A percentile compares a stretch with the other conserved stretches of the same genome.
These are phyloP conservation scores for Hermetia illucens DNA, from an alignment of 1,140 invertebrate genomes.

Conservation along the genomic window DNA sequence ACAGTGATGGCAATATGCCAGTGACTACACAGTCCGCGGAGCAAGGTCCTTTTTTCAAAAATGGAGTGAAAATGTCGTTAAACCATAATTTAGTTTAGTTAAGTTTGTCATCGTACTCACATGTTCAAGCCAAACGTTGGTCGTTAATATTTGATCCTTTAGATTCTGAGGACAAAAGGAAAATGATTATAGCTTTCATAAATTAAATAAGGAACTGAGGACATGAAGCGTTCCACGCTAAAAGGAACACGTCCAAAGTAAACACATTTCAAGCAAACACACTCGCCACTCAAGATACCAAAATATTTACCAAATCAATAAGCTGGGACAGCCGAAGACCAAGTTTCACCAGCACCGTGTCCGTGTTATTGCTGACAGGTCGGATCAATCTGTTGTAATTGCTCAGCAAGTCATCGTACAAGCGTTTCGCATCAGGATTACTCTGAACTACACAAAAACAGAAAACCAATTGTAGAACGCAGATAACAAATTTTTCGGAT, in stretches of 20 bases:
- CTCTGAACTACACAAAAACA: no score
- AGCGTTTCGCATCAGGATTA: slow-evolving; percentile 81
- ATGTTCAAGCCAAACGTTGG: slow-evolving; percentile 92
- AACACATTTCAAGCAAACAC: neutral
- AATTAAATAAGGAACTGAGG: neutral
- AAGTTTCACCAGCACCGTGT: slow-evolving; percentile 84
- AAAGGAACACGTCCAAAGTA: no score
- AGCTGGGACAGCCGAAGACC: slow-evolving; percentile 86
- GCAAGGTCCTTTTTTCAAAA: no score
- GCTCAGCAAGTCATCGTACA: slow-evolving; percentile 88
- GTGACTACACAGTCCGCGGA: no score
- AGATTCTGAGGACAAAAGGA: slow-evolving; percentile 64
- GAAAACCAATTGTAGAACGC: no score
- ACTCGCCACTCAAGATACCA: no score
- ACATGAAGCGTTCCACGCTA: neutral
- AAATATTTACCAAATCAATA: slow-evolving; percentile 77
- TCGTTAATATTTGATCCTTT: slow-evolving; percentile 91
- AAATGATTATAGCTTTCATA: neutral
- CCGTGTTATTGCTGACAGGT: slow-evolving; percentile 84
- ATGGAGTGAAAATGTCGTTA: no score
- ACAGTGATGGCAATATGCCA: no score
- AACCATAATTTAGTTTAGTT: no score
- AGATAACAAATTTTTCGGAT: no score
- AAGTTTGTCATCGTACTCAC: slow-evolving; percentile 56
- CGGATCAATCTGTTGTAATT: slow-evolving; percentile 93